phyloP scores from a whole-genome alignment of 2,888 invertebrate species.

The Congeria kusceri region DNA sequence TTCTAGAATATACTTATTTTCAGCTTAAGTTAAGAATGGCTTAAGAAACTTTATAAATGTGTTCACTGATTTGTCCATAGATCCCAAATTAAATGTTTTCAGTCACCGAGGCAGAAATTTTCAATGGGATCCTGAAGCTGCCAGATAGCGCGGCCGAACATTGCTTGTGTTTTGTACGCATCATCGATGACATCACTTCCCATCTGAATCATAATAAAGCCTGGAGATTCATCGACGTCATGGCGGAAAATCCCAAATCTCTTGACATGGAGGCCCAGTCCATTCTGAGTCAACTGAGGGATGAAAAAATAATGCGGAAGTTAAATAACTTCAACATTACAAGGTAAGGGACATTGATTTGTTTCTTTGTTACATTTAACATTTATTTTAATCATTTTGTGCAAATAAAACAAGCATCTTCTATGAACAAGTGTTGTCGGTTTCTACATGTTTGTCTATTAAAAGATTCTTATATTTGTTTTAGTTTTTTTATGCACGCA shows the following conservation, averaged over 20 bases:
- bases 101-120: slow-evolving; percentile 76
- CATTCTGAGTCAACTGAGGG: slow-evolving; percentile 65
- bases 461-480: too few relatives aligned
- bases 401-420: too few relatives aligned
- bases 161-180: slow-evolving; percentile 73
- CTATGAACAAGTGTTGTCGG: too few relatives aligned
- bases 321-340: slow-evolving; percentile 51
- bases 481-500: too few relatives aligned
- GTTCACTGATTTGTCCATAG: too few relatives aligned
- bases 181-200: slow-evolving; percentile 69
- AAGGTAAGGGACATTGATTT: slow-evolving; percentile 51
- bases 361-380: too few relatives aligned
- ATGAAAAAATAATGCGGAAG: slow-evolving; percentile 62
- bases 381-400: too few relatives aligned
- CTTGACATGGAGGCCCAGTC: slow-evolving; percentile 68
- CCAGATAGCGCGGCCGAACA: slow-evolving; percentile 63
- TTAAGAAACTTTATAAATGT: too few relatives aligned
- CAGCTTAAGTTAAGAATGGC: too few relatives aligned
- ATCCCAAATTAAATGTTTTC: slow-evolving; percentile 22
- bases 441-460: too few relatives aligned
- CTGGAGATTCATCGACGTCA: slow-evolving; percentile 70
- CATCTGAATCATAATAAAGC: slow-evolving; percentile 68
- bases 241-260: slow-evolving; percentile 40
- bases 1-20: too few relatives aligned
- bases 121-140: slow-evolving; percentile 67